Base-by-base conservation (phyloP, 2,888 invertebrate genomes). In the Nomada fucata region DNA sequence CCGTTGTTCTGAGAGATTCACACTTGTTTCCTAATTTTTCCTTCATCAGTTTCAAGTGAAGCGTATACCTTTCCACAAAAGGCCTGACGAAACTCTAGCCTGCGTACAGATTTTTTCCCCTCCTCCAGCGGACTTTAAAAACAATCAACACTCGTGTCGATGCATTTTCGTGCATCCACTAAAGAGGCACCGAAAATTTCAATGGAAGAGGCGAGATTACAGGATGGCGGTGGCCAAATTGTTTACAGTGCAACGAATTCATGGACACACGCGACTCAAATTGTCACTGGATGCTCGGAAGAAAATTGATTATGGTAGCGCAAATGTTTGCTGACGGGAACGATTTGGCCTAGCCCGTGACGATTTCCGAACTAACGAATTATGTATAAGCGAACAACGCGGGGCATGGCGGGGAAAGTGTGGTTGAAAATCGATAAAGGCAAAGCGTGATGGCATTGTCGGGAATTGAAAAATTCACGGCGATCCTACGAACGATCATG, bases 221-320 rank as follows among this genome's bases (percentile, higher is more conserved):
- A 18, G 18, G 36, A 26, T 53, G 44, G 63, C 23, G 44, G 44
- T 52, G 70, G 59, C 36, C 64, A 60, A 80, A 72, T 60, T 75
- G 67, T 81, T 82, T 68, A 70, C 68, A 36, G 26, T 47, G 75
- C 26, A 53, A 61, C 52, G 52, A 50, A 26, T 42, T 60, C 50
- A 50, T 15, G 42, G n/a, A 13, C 63, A 50, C 23, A 18, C 26
- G n/a, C 36, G 42, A 29, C 18, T 59, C 26, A 59, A 81, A 82
- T 72, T 81, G 68, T 82, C 69, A 68, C 47, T 52, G 63, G 36
- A 68, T 26, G 53, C 67, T n/a, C 47, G 60, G 61, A 29, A 65
- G 76, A 73, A 82, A 82, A 76, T 76, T 76, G 76, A 82, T 82
- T 76, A 82, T 69, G 63, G 69, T 53, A 63, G 68, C 26, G 72